A percentile compares a stretch with the other conserved stretches of the same genome.
phyloP scores from a whole-genome alignment of 1,140 invertebrate species.

The Eubasilissa regina region DNA sequence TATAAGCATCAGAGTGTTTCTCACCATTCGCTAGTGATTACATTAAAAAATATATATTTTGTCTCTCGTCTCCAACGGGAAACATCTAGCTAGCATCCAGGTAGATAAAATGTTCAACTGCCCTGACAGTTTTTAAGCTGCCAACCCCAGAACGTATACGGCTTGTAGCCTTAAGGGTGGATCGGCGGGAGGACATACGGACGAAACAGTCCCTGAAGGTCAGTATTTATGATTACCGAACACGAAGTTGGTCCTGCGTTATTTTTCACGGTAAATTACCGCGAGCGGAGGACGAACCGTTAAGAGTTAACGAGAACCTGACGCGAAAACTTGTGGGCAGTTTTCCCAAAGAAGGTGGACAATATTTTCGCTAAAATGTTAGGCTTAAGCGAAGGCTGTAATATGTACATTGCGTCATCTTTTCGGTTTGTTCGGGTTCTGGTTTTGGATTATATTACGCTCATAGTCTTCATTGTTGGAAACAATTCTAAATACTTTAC shows the following conservation, averaged over 20 bases:
- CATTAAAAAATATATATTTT: background rate
- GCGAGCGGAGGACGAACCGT: constrained; percentile 12
- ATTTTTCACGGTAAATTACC: constrained; percentile 48
- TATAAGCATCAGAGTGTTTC: no score
- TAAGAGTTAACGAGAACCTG: constrained; percentile 33
- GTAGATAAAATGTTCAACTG: constrained; percentile 49
- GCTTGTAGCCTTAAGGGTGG: background rate
- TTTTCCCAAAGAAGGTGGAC: constrained; percentile 4
- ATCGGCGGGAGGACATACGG: background rate
- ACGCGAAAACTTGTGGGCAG: background rate
- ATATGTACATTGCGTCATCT: background rate
- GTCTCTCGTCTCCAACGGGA: background rate
- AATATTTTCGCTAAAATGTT: no score
- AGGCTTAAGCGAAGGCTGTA: no score
- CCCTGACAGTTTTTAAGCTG: constrained; percentile 55
- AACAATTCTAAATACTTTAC: no score
- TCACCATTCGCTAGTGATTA: no score
- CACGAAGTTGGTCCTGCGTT: constrained; percentile 23
- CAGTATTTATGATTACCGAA: constrained; percentile 52
- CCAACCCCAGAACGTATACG: constrained; percentile 43
- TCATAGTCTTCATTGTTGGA: no score
- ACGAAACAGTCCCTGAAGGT: constrained; percentile 50
- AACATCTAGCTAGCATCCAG: constrained; percentile 25
- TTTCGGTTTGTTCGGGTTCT: constrained; percentile 4
- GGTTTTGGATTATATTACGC: no score